Conservation (phyloP, 2,888 invertebrate species). For the Nomada ferruginata region DNA sequence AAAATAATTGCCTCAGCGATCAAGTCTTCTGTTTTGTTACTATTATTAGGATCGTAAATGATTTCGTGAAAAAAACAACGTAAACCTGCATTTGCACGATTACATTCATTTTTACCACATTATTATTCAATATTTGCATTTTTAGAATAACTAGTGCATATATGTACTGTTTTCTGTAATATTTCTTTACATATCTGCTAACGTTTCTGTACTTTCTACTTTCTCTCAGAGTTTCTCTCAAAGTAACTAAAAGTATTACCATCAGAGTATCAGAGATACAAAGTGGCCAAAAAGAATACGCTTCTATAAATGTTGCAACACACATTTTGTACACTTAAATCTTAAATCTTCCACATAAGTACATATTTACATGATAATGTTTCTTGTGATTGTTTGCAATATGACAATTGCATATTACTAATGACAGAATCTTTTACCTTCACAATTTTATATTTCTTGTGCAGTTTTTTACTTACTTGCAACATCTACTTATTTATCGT, state of each 20-base stretch:
- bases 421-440: no score
- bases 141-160: neutral
- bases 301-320: neutral
- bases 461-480: no score
- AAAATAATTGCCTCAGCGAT: no score
- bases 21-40: no score
- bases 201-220: conserved; percentile 41
- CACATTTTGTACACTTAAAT: neutral
- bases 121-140: no score
- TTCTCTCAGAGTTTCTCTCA: conserved; percentile 54
- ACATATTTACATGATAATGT: neutral
- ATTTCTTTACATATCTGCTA: conserved; percentile 19
- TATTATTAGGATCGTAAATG: no score
- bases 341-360: no score
- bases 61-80: no score
- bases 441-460: no score
- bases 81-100: no score
- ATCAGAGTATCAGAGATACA: neutral
- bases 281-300: neutral
- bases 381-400: neutral
- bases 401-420: neutral
- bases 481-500: no score
- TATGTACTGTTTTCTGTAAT: neutral
- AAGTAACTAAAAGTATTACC: neutral
- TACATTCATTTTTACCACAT: no score